Conservation (phyloP, 1,140 invertebrate genomes). For the Medauroidea extradentata region DNA sequence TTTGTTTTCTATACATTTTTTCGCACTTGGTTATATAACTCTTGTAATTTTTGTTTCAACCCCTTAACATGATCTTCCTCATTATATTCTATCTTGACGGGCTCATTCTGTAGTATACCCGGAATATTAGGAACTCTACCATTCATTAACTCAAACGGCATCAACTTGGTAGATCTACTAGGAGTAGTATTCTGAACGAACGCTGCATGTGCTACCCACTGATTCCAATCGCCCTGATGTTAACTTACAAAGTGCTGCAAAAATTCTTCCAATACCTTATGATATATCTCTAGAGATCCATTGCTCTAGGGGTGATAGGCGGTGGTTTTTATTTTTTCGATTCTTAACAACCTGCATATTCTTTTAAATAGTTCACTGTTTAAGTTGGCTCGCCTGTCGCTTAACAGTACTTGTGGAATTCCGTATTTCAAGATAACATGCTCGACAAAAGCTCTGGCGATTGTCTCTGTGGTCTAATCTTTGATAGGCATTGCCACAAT, state of each 20-base stretch:
- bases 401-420: neutral
- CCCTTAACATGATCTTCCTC: neutral
- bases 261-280: conserved; percentile 18
- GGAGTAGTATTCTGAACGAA: conserved; percentile 30
- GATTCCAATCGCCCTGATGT: conserved; percentile 33
- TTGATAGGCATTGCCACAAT: neutral
- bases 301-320: conserved; percentile 29
- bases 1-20: neutral
- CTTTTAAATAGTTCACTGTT: neutral
- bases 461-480: conserved; percentile 2
- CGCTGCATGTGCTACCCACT: conserved; percentile 6
- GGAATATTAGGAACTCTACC: conserved; percentile 27
- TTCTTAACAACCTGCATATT: neutral
- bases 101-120: neutral
- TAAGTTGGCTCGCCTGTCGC: neutral
- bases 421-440: neutral
- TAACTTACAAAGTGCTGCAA: conserved; percentile 19
- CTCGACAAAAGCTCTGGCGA: neutral
- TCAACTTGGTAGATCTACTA: conserved; percentile 30
- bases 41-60: too few species aligned
- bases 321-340: conserved; percentile 18
- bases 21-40: too few species aligned
- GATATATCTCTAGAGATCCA: conserved; percentile 25
- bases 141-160: conserved; percentile 32
- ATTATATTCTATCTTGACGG: neutral